These are phyloP conservation scores for Scopus umbretta DNA, from an alignment of 2,113 vertebrate species.

Conservation along the genomic window DNA sequence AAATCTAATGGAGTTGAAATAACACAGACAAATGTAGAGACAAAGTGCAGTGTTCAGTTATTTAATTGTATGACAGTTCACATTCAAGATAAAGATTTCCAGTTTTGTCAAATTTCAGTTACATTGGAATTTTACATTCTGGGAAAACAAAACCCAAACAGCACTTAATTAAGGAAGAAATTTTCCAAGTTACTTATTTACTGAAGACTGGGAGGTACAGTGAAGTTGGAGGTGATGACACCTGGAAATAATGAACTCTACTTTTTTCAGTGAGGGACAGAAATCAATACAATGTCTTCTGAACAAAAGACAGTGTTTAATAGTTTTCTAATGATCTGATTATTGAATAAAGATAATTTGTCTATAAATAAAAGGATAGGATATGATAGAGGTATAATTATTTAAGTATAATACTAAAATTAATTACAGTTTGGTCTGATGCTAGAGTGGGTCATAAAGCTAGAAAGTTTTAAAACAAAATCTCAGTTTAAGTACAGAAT, in stretches of 20 bases:
- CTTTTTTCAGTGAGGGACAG: neutral
- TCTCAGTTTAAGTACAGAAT: neutral
- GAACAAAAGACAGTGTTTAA: neutral
- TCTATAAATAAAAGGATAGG: neutral
- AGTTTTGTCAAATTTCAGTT: neutral
- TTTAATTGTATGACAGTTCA: neutral
- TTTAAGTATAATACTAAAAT: neutral
- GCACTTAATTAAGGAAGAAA: neutral
- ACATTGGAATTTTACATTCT: neutral
- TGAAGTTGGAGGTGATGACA: neutral
- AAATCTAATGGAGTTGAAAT: neutral
- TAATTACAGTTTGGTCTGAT: neutral
- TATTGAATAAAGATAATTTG: neutral
- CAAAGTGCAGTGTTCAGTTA: neutral
- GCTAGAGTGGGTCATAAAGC: neutral
- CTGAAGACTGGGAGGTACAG: neutral
- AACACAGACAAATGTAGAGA: neutral
- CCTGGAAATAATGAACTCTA: neutral
- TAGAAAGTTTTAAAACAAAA: neutral
- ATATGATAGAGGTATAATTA: neutral
- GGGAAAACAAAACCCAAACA: neutral
- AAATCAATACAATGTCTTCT: neutral
- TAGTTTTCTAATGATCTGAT: neutral
- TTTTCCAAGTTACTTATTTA: neutral
- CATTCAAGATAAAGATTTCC: neutral